Percentiles rank a stretch among this genome's conserved stretches.
These are phyloP conservation scores for Leucoraja erinaceus DNA, from an alignment of 2,113 vertebrate species.

Conservation along the genomic window DNA sequence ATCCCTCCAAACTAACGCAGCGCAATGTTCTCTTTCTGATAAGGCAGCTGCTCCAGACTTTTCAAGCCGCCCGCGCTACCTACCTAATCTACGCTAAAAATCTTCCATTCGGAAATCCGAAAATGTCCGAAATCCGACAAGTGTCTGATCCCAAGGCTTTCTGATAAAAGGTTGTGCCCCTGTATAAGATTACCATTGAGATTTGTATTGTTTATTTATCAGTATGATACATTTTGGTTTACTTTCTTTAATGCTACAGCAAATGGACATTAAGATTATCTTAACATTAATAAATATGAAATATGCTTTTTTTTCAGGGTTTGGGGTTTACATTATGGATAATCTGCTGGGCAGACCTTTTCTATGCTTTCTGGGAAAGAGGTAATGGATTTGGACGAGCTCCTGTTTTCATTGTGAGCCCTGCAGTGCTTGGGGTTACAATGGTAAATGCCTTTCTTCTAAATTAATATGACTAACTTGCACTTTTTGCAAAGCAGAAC, in stretches of 20 bases:
- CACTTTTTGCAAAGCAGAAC: neutral
- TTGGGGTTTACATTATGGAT: constrained; percentile 81
- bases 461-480: neutral
- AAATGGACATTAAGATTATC: no score
- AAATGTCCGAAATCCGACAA: no score
- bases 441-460: constrained; percentile 70
- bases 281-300: no score
- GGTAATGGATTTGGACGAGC: constrained; percentile 54
- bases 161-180: no score
- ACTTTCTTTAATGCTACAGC: neutral
- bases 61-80: no score
- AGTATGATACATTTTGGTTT: neutral
- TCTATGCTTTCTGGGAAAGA: constrained; percentile 95
- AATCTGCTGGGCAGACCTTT: constrained; percentile 95
- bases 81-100: no score
- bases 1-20: no score
- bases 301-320: constrained; percentile 57
- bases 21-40: no score
- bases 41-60: no score
- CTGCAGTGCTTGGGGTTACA: constrained; percentile 80
- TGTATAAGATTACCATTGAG: neutral
- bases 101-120: no score
- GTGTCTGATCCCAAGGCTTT: no score
- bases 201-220: neutral
- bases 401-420: constrained; percentile 73